phyloP scores from a whole-genome alignment of 2,888 invertebrate genomes.

The Chymomyza caudatula region DNA sequence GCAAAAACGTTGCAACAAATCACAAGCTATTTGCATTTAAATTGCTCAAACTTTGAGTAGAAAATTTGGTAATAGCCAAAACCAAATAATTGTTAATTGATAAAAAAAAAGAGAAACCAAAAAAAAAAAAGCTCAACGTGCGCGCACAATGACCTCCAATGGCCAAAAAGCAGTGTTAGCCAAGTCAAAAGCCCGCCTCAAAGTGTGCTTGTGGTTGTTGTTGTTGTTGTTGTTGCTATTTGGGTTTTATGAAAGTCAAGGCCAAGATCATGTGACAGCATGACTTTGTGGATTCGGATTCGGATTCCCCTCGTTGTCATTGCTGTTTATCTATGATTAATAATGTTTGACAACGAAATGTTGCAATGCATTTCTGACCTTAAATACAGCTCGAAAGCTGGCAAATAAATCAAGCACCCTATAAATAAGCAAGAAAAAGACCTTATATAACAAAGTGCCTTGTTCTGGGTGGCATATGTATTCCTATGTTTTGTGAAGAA shows the following conservation, averaged over 20 bases:
- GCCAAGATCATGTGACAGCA: slow-evolving; percentile 9
- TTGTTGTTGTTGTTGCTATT: slow-evolving; percentile 1
- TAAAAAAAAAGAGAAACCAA: neutral
- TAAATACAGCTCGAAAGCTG: too few species aligned
- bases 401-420: too few species aligned
- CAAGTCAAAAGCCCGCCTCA: slow-evolving; percentile 19
- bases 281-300: slow-evolving; percentile 5
- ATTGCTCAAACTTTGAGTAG: neutral
- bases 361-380: too few species aligned
- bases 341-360: too few species aligned
- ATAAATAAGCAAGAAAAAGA: too few species aligned
- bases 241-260: slow-evolving; percentile 31
- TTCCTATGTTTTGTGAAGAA: too few species aligned
- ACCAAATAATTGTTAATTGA: neutral
- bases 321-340: too few species aligned
- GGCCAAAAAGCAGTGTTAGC: slow-evolving; percentile 4
- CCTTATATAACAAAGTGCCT: too few species aligned
- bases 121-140: neutral
- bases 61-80: neutral
- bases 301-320: neutral
- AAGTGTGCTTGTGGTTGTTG: slow-evolving; percentile 6
- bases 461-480: too few species aligned
- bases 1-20: slow-evolving; percentile 1
- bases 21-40: neutral
- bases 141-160: slow-evolving; percentile 9